Conservation (phyloP, 2,888 invertebrate genomes). For the Cenopis cana region DNA sequence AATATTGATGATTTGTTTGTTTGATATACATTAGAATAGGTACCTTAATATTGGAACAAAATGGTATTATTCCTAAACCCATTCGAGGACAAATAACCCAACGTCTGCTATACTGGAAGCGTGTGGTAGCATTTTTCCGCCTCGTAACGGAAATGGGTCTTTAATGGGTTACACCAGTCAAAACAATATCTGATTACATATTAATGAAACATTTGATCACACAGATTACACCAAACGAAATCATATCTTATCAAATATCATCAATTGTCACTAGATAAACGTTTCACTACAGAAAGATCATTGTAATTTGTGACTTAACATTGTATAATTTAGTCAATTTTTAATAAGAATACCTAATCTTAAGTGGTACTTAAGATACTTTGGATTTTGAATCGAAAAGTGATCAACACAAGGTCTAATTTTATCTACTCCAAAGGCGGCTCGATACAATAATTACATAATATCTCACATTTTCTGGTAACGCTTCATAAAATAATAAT, state of each 20-base stretch:
- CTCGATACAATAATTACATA: constrained; percentile 32
- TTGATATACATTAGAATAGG: too few species aligned
- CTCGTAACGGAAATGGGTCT: too few species aligned
- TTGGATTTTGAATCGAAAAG: constrained; percentile 32
- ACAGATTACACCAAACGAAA: too few species aligned
- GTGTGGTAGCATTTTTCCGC: too few species aligned
- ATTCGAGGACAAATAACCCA: not conserved
- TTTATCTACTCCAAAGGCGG: constrained; percentile 29
- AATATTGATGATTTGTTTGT: too few species aligned
- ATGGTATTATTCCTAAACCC: not conserved
- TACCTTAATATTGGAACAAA: not conserved
- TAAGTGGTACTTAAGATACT: constrained; percentile 18
- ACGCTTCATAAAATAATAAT: constrained; percentile 48
- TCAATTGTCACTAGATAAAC: constrained; percentile 37
- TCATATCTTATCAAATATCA: not conserved
- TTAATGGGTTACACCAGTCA: too few species aligned
- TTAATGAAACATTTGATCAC: not conserved
- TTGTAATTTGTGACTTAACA: constrained; percentile 30
- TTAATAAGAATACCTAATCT: constrained; percentile 21
- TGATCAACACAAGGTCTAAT: constrained; percentile 27
- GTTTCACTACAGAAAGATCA: constrained; percentile 8
- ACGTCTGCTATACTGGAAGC: not conserved
- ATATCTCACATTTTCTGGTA: constrained; percentile 50
- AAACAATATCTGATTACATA: too few species aligned
- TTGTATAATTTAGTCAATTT: constrained; percentile 13